phyloP scores from a whole-genome alignment of 2,113 vertebrate genomes.

The Perca flavescens region DNA sequence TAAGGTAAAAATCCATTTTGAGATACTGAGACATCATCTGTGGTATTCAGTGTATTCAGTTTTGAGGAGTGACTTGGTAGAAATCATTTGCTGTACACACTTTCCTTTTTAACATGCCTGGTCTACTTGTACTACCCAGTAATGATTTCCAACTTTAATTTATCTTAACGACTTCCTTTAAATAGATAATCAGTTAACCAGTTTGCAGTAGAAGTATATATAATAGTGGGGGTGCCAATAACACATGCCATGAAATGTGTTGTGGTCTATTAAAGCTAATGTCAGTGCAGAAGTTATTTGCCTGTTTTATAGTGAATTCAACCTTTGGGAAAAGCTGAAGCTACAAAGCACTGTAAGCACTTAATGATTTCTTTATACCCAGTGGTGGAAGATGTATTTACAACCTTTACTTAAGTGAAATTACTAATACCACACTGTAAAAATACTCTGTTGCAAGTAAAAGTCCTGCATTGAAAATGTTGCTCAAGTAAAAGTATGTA shows the following conservation, averaged over 20 bases:
- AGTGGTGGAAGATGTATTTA: no score
- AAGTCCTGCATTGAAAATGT: no score
- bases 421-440: no score
- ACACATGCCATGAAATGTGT: not conserved
- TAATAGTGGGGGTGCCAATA: not conserved
- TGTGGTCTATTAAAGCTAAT: not conserved
- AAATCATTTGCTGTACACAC: not conserved
- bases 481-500: no score
- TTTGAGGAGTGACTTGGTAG: not conserved
- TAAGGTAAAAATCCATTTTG: conserved; percentile 1
- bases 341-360: not conserved
- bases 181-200: not conserved
- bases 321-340: not conserved
- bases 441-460: no score
- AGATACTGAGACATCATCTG: not conserved
- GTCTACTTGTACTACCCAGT: not conserved
- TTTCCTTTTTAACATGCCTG: not conserved
- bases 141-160: conserved; percentile 21
- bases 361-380: not conserved
- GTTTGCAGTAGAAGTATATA: not conserved
- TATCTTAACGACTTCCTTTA: conserved; percentile 18
- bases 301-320: not conserved
- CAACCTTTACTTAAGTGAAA: no score
- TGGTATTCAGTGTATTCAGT: not conserved
- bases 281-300: not conserved